These are phyloP conservation scores for Pseudococcus jackbeardsleyi DNA, from an alignment of 2,888 invertebrate genomes.

Conservation along the genomic window DNA sequence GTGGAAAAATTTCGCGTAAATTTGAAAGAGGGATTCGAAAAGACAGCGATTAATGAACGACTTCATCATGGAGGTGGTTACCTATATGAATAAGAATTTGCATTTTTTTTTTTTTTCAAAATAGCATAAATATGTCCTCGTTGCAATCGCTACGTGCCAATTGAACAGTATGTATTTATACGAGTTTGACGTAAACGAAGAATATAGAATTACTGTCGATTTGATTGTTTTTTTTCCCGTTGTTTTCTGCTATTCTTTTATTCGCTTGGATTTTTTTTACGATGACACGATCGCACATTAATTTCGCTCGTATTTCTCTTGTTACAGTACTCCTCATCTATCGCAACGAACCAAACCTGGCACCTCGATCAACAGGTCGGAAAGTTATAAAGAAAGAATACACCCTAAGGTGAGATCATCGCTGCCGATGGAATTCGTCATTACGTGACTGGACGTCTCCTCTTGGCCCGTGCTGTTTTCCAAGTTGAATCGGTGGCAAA, in stretches of 20 bases:
- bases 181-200: background rate
- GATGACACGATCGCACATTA: background rate
- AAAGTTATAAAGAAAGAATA: conserved; percentile 80
- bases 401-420: conserved; percentile 71
- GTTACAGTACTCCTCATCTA: conserved; percentile 21
- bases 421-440: background rate
- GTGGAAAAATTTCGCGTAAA: background rate
- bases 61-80: no score
- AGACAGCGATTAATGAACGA: no score
- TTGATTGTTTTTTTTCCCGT: background rate
- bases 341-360: conserved; percentile 67
- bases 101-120: no score
- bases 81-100: no score
- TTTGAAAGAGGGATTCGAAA: no score
- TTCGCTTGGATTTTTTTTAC: background rate
- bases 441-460: background rate
- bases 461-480: background rate
- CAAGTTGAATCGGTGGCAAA: no score
- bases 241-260: background rate
- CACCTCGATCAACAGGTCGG: conserved; percentile 76
- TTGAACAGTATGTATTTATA: background rate
- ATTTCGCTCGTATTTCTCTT: conserved; percentile 21
- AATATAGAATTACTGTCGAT: background rate
- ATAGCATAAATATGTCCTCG: no score
- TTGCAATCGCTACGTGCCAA: background rate